A percentile compares a stretch with the other conserved stretches of the same genome.
Conservation (phyloP, 1,140 invertebrate genomes). For the Zaprionus ghesquierei region DNA sequence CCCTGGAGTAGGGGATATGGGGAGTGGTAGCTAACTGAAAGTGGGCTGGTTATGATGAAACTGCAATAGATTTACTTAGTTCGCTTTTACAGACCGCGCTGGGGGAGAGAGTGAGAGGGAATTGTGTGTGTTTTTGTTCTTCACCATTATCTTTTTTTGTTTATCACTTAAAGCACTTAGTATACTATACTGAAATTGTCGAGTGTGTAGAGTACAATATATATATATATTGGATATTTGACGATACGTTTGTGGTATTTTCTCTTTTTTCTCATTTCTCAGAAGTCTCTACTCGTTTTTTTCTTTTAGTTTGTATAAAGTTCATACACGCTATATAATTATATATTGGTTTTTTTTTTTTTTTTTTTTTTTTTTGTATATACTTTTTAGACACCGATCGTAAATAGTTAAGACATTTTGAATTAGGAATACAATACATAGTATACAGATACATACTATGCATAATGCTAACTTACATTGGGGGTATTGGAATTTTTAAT, state of each 20-base stretch:
- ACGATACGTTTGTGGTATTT: conserved; percentile 43
- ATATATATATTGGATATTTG: conserved; percentile 39
- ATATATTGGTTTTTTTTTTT: too few species aligned
- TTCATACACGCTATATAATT: conserved; percentile 20
- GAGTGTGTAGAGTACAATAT: neutral
- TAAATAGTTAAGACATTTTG: conserved; percentile 66
- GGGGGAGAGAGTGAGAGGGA: neutral
- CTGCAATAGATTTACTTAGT: neutral
- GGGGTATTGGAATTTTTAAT: conserved; percentile 17
- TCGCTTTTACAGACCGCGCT: conserved; percentile 2
- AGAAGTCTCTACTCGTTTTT: conserved; percentile 76
- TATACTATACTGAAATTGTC: conserved; percentile 9
- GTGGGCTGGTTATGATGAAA: neutral
- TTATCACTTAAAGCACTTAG: conserved; percentile 42
- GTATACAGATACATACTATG: conserved; percentile 15
- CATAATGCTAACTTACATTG: conserved; percentile 17
- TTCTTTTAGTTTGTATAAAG: conserved; percentile 51
- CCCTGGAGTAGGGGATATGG: conserved; percentile 33
- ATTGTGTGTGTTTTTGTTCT: conserved; percentile 1
- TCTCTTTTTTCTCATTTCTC: conserved; percentile 45
- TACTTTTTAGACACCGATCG: conserved; percentile 70
- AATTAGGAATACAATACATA: conserved; percentile 46
- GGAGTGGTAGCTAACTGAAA: too few species aligned
- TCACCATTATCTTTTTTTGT: neutral
- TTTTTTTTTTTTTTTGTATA: too few species aligned